phyloP scores from a whole-genome alignment of 2,113 vertebrate genomes.

The Grantiella picta region DNA sequence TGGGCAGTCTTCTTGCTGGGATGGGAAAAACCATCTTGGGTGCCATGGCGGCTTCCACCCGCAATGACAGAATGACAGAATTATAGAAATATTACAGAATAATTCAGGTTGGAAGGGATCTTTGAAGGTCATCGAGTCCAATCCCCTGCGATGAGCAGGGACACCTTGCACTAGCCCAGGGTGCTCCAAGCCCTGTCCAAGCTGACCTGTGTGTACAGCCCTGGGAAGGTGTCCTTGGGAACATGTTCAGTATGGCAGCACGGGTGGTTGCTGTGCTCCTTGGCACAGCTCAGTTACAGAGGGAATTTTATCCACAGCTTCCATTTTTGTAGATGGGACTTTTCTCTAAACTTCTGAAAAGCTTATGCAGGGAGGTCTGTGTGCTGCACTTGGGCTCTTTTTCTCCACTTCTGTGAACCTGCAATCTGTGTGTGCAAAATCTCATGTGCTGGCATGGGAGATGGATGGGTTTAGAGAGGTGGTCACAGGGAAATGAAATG shows the following conservation, averaged over 20 bases:
- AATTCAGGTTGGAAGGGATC: background rate
- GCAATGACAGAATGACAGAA: background rate
- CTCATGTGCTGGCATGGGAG: background rate
- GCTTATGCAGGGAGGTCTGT: background rate
- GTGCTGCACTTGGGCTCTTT: background rate
- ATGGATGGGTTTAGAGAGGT: background rate
- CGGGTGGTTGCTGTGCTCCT: background rate
- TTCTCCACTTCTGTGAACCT: background rate
- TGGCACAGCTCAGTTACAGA: background rate
- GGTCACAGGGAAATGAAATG: background rate
- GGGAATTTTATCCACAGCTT: background rate
- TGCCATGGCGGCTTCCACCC: rapidly evolving
- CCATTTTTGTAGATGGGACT: background rate
- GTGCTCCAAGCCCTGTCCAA: background rate
- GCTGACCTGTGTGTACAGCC: rapidly evolving
- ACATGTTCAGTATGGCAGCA: rapidly evolving
- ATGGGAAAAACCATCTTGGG: background rate
- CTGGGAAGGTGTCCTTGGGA: background rate
- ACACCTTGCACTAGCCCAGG: background rate
- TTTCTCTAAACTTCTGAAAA: background rate
- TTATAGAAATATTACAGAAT: background rate
- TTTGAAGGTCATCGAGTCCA: background rate
- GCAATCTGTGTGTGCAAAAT: background rate
- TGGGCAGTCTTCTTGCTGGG: background rate
- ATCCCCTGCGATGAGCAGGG: background rate